phyloP scores from a whole-genome alignment of 1,140 invertebrate species.

The Orius laevigatus region DNA sequence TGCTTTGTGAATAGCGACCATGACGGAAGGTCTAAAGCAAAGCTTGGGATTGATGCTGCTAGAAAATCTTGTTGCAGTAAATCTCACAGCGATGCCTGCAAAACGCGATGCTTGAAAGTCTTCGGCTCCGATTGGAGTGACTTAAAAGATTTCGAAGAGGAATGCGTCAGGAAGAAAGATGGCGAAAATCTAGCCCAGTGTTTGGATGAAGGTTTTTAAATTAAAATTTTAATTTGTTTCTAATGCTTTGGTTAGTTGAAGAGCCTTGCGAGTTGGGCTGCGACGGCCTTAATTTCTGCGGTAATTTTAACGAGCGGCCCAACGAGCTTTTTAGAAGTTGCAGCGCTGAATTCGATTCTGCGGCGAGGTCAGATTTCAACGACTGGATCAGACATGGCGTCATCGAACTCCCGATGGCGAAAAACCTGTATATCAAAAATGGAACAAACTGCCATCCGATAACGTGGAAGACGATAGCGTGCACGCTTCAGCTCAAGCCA shows the following conservation, averaged over 20 bases:
- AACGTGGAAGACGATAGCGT: constrained; percentile 71
- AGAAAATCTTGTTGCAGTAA: constrained; percentile 75
- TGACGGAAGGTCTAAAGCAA: constrained; percentile 20
- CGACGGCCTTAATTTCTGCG: constrained; percentile 57
- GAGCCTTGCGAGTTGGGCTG: constrained; percentile 71
- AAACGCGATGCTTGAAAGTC: constrained; percentile 58
- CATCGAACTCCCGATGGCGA: constrained; percentile 36
- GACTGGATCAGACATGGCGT: constrained; percentile 35
- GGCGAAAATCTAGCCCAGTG: constrained; percentile 50
- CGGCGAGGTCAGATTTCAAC: constrained; percentile 38
- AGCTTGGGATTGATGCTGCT: constrained; percentile 54
- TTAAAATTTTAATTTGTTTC: too few relatives aligned
- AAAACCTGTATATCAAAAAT: constrained; percentile 51
- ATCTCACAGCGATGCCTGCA: constrained; percentile 48
- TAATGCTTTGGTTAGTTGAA: constrained; percentile 42
- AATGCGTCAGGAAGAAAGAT: constrained; percentile 50
- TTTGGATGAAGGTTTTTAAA: constrained; percentile 54
- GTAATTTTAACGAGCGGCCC: constrained; percentile 62
- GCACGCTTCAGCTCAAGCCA: constrained; percentile 70
- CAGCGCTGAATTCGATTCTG: constrained; percentile 40
- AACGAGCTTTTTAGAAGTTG: constrained; percentile 62
- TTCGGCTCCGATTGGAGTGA: constrained; percentile 56
- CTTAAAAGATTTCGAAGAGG: constrained; percentile 54
- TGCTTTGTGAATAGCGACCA: constrained; percentile 37
- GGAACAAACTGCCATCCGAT: constrained; percentile 58